Conservation (phyloP, 2,797 vertebrate genomes). For the Chanos chanos region DNA sequence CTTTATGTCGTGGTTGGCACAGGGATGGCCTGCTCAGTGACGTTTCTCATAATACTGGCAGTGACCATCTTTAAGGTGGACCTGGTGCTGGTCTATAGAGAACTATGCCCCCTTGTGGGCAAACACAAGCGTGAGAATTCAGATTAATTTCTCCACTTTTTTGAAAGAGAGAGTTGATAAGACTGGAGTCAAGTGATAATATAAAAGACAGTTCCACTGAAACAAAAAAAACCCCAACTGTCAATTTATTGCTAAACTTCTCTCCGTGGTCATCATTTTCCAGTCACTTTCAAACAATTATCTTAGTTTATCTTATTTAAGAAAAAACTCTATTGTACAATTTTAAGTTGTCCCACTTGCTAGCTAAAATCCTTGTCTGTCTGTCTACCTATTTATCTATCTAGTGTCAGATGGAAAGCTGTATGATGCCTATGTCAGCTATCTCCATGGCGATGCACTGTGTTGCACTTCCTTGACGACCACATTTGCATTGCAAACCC, state of each 20-base stretch:
- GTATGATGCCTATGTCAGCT: constrained; percentile 72
- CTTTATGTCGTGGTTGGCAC: constrained; percentile 32
- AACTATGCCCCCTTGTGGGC: constrained; percentile 31
- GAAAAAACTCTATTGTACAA: no score
- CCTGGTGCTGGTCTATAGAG: constrained; percentile 59
- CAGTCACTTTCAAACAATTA: no score
- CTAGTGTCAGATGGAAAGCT: constrained; percentile 59
- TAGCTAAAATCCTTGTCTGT: background rate
- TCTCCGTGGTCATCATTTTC: no score
- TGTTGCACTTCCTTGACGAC: background rate
- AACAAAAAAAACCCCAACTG: no score
- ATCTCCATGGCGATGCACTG: constrained; percentile 13
- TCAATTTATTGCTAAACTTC: no score
- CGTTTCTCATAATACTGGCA: constrained; percentile 4
- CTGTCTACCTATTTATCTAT: background rate
- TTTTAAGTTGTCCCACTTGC: no score
- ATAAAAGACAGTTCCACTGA: no score
- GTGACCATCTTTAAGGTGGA: constrained; percentile 50
- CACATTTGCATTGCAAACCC: constrained; percentile 53
- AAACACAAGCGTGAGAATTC: constrained; percentile 44
- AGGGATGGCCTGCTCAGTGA: constrained; percentile 26
- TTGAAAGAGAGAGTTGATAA: no score
- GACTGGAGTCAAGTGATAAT: no score
- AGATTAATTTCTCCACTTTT: background rate
- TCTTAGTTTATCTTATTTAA: no score